Evolutionary conservation across 2,888 invertebrate genomes (phyloP), one percentile per base, ranked within the genome.

Genomic region (Biston stratarius): DNA sequence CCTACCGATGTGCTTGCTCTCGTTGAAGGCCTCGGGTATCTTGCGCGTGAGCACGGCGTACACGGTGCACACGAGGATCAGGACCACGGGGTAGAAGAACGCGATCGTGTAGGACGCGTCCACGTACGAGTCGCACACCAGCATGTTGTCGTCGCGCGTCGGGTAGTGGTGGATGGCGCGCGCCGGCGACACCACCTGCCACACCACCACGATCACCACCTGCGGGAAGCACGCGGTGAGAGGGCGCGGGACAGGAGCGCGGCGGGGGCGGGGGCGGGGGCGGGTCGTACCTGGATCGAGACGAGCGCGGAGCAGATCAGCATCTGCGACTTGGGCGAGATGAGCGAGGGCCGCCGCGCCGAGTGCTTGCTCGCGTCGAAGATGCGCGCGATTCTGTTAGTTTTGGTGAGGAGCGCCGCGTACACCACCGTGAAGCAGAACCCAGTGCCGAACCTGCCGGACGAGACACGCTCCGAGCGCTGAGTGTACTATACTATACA

Each of bases 1-100:
- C 71, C 49, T 55, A 95, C 99, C 98, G 79, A 98, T 98, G 89
- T 98, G 98, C 92, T 98, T 98, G 77, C 98, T 98, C 91, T 99
- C 99, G 91, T 99, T 99, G 93, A 99, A 99, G 63, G 99, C 99
- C 90, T 99, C 99, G 0, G 99, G 99, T 67, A 99, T 97, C 94
- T 99, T 99, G 69, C 99, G 95, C 0, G 98, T 99, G 71, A 98
- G 96, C 10, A 99, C 96, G 11, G 99, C 99, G 87, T 99, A 99
- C 42, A 99, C 95, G 0, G 99, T 99, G 90, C 99, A 99, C 73
- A 97, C 95, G 44, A 98, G 94, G 79, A 98, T 97, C 66, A 98
- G 94, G 73, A 98, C 92, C 77, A 98, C 97, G n/a, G 98, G 98
- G 92, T 98, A 98, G 76, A 96, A 96, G 90, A 99, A 99, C 33